phyloP scores from a whole-genome alignment of 2,113 vertebrate genomes.

The Anguilla japonica region DNA sequence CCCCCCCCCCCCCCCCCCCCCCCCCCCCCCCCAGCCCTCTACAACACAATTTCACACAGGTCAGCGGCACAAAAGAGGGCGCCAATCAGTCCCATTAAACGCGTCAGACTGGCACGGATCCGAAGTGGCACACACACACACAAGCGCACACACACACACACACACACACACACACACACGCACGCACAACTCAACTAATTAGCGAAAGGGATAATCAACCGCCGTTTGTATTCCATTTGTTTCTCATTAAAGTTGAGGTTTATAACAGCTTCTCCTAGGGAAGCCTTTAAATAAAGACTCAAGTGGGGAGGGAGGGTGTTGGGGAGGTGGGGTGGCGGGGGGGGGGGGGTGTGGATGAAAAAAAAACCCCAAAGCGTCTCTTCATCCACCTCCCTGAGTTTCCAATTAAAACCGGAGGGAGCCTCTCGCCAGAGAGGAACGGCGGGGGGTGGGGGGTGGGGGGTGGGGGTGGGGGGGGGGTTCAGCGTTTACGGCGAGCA shows the following conservation, averaged over 20 bases:
- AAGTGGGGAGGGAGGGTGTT: neutral
- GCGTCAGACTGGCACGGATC: neutral
- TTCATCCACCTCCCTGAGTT: neutral
- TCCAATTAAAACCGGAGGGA: neutral
- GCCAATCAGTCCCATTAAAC: neutral
- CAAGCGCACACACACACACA: too few species aligned
- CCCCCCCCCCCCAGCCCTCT: too few species aligned
- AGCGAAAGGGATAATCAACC: neutral
- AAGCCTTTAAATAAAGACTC: slow-evolving; percentile 1
- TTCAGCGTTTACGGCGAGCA: neutral
- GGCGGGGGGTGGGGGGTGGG: neutral
- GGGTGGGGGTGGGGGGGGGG: too few species aligned
- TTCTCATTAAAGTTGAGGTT: neutral
- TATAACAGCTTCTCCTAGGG: neutral
- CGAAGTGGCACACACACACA: too few species aligned
- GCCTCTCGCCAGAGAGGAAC: neutral
- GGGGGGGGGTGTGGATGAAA: neutral
- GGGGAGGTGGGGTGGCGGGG: too few species aligned
- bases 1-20: too few species aligned
- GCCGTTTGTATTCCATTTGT: neutral
- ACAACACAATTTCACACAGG: neutral
- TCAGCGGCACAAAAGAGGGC: neutral
- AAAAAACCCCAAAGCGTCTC: neutral
- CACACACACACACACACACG: too few species aligned
- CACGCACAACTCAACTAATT: neutral